These are phyloP conservation scores for Diadumene lineata DNA, from an alignment of 92 coral and sea anemone species.

Conservation along the genomic window DNA sequence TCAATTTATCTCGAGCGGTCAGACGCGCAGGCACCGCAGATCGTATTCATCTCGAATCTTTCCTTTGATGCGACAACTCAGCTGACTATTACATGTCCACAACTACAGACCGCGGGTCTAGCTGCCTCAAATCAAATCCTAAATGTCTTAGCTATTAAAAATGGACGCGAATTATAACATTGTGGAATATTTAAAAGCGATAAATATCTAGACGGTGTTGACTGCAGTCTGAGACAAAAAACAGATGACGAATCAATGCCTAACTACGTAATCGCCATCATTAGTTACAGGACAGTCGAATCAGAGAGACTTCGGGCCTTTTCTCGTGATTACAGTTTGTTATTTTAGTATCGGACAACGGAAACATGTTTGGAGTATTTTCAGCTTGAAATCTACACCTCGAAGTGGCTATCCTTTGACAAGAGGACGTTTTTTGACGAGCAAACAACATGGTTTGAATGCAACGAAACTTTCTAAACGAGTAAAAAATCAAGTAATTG, in stretches of 20 bases:
- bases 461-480: background rate
- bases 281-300: conserved; percentile 14
- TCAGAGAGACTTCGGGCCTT: conserved; percentile 19
- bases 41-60: conserved; percentile 15
- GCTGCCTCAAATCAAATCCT: background rate
- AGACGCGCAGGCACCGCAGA: conserved; percentile 23
- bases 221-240: conserved; percentile 11
- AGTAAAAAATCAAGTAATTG: background rate
- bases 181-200: conserved; percentile 3
- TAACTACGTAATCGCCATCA: conserved; percentile 19
- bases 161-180: background rate
- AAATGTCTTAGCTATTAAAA: background rate
- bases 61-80: conserved; percentile 15
- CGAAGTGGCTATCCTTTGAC: no score
- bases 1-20: conserved; percentile 33
- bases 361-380: conserved; percentile 27
- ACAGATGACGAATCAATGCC: conserved; percentile 41
- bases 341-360: conserved; percentile 14
- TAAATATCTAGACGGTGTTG: conserved; percentile 26
- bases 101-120: conserved; percentile 31
- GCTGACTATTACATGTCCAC: conserved; percentile 16
- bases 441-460: background rate
- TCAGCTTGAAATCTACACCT: background rate
- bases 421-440: no score
- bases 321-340: conserved; percentile 19